Conservation (phyloP, 53 echinoderm and acorn worm species). For the Patiria pectinifera region DNA sequence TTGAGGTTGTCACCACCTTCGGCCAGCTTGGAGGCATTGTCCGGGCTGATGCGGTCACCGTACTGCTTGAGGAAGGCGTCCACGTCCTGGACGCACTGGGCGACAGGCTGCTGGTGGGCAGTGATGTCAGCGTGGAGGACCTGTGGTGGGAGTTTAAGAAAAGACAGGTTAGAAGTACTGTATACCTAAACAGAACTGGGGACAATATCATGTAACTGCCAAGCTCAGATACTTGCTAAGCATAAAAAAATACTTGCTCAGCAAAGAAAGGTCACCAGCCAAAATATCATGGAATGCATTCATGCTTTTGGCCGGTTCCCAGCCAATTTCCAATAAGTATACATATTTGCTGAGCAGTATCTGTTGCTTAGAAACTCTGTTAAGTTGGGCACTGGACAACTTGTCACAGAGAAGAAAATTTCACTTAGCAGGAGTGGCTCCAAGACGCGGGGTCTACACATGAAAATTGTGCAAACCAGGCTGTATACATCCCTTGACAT, state of each 20-base stretch:
- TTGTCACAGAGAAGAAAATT: too few relatives aligned
- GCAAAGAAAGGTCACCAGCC: background rate
- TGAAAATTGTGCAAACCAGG: too few relatives aligned
- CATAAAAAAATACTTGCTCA: background rate
- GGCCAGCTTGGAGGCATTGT: constrained; percentile 75
- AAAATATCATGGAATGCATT: background rate
- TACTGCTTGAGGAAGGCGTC: constrained; percentile 87
- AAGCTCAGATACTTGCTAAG: background rate
- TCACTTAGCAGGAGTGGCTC: too few relatives aligned
- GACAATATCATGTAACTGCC: too few relatives aligned
- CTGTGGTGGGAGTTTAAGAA: constrained; percentile 26
- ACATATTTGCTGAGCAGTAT: too few relatives aligned
- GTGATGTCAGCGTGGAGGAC: constrained; percentile 86
- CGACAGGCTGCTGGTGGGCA: constrained; percentile 85
- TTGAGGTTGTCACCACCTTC: constrained; percentile 82
- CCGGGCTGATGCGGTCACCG: constrained; percentile 77
- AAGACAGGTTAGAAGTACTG: background rate
- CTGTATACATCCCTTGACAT: too few relatives aligned
- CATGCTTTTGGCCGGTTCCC: too few relatives aligned
- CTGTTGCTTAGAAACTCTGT: too few relatives aligned
- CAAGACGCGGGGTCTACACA: too few relatives aligned
- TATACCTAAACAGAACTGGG: too few relatives aligned
- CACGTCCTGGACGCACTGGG: constrained; percentile 81
- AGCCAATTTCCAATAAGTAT: too few relatives aligned
- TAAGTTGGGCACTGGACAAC: too few relatives aligned